phyloP scores from a whole-genome alignment of 2,797 vertebrate species.

The Podarcis lilfordi region DNA sequence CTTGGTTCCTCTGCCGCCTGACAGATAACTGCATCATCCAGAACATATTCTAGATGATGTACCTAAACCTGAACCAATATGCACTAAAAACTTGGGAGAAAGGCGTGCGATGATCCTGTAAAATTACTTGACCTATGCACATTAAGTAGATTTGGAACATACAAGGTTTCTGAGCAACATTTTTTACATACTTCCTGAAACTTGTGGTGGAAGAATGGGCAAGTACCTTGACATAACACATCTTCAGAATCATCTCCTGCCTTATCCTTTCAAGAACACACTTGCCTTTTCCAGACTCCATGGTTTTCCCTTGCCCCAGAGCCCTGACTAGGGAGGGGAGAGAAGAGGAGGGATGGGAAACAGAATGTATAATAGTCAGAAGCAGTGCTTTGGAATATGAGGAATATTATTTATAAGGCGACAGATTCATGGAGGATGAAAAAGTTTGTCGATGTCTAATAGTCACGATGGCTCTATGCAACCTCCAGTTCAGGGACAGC shows the following conservation, averaged over 20 bases:
- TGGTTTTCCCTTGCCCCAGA: background rate
- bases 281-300: background rate
- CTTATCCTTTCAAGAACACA: background rate
- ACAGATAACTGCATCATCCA: slow-evolving; percentile 54
- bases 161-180: background rate
- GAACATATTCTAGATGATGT: slow-evolving; percentile 43
- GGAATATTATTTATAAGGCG: background rate
- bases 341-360: background rate
- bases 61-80: slow-evolving; percentile 54
- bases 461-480: too few relatives aligned
- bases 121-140: slow-evolving; percentile 39
- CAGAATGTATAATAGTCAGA: background rate
- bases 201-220: background rate
- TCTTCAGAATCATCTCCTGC: background rate
- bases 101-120: slow-evolving; percentile 37
- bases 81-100: slow-evolving; percentile 26
- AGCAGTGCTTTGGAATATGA: background rate
- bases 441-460: background rate
- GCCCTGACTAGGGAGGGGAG: background rate
- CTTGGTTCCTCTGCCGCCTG: too few relatives aligned
- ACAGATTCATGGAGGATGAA: background rate
- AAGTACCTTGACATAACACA: background rate
- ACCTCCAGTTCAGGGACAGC: background rate
- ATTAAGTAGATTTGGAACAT: slow-evolving; percentile 5
- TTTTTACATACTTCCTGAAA: background rate